Evolutionary conservation across 2,888 invertebrate species (phyloP).

Genomic region (Herminia tarsipennalis): DNA sequence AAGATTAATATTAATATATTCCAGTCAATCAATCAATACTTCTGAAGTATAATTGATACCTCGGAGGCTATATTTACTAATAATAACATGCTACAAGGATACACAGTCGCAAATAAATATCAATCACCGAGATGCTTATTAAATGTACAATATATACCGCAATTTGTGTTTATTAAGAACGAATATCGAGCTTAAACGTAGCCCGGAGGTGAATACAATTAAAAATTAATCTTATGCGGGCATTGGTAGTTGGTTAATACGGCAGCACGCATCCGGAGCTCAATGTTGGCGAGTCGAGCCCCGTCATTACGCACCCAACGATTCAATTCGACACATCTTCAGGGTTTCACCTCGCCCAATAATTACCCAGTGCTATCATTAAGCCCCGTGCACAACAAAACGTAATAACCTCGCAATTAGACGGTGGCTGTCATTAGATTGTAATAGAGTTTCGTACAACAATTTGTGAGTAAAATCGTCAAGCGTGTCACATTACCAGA

Average conservation of each 20-base stretch:
- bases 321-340: constrained; percentile 84
- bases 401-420: constrained; percentile 84
- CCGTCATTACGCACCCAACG: constrained; percentile 66
- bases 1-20: constrained; percentile 9
- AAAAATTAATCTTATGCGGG: constrained; percentile 72
- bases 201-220: constrained; percentile 63
- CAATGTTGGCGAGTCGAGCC: constrained; percentile 35
- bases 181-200: constrained; percentile 52
- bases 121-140: constrained; percentile 41
- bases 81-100: constrained; percentile 37
- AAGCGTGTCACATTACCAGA: constrained; percentile 85
- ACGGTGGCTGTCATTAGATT: constrained; percentile 83
- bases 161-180: constrained; percentile 48
- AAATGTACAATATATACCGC: constrained; percentile 43
- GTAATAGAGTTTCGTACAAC: constrained; percentile 85
- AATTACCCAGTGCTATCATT: constrained; percentile 80
- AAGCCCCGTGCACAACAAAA: constrained; percentile 80
- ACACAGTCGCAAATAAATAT: constrained; percentile 44
- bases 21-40: constrained; percentile 37
- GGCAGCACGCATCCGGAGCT: constrained; percentile 54
- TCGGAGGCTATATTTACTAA: constrained; percentile 24
- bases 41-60: constrained; percentile 20
- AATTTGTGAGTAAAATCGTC: constrained; percentile 86
- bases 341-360: constrained; percentile 82
- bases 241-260: constrained; percentile 63